Conservation (phyloP, 2,797 vertebrate species). For the Orestias chungarensis region DNA sequence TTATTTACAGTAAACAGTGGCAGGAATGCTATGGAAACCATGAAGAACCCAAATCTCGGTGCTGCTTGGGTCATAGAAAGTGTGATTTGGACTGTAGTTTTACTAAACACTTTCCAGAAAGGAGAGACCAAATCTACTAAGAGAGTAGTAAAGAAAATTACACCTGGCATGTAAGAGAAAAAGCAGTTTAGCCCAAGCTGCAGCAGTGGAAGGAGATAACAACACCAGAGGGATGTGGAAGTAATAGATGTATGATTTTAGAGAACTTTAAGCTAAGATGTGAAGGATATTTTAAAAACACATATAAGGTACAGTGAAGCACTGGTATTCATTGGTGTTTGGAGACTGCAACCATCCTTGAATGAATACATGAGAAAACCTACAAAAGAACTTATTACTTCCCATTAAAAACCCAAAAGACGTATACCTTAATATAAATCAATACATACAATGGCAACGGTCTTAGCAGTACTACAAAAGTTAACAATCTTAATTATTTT, state of each 20-base stretch:
- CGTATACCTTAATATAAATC: no score
- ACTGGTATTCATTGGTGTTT: no score
- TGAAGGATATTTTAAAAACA: no score
- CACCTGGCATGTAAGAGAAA: constrained; percentile 44
- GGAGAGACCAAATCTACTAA: constrained; percentile 38
- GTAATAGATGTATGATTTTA: neutral
- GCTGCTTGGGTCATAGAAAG: constrained; percentile 67
- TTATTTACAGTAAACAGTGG: constrained; percentile 72
- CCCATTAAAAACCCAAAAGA: no score
- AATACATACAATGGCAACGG: no score
- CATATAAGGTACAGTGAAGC: neutral
- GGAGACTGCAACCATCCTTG: no score
- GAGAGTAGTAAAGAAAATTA: constrained; percentile 56
- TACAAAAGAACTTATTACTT: no score
- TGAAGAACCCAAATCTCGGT: constrained; percentile 61
- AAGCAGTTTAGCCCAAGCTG: constrained; percentile 31
- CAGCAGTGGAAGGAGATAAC: constrained; percentile 7
- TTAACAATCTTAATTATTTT: no score
- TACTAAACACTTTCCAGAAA: constrained; percentile 61
- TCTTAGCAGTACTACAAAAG: no score
- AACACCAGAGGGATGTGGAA: neutral
- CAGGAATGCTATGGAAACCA: constrained; percentile 67
- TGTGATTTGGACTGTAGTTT: constrained; percentile 62
- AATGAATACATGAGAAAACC: no score
- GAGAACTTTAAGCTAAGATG: neutral